Evolutionary conservation across 2,797 vertebrate species (phyloP), one percentile per base, ranked within the genome.

Genomic region (Poecilia velifera): DNA sequence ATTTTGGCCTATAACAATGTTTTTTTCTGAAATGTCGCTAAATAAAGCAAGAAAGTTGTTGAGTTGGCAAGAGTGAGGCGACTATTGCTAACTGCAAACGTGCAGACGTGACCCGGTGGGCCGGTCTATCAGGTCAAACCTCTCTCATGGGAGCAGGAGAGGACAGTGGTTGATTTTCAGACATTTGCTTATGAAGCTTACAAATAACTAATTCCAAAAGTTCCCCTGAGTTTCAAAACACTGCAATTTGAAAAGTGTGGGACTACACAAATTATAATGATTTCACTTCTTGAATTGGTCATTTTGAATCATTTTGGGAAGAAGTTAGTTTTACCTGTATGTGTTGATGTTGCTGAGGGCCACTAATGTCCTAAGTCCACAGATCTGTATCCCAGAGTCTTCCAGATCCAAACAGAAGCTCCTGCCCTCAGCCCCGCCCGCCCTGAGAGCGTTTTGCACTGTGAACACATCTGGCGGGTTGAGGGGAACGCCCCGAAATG

Each of bases 351-450:
- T 97, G 89, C 85, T 82, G 14, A 97, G 94, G 70, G 92, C 91
- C 55, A 96, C 91, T 74, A 99, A 91, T 57, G 94, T 89, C 80
- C 83, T 93, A 20, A 99, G 94, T 43, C 97, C 97, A 4, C 91
- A 82, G 49, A 96, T 76, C 34, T 95, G 92, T 31, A 98, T 90
- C 80, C 95, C 92, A 0, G 97, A 97, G 83, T 95, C 94, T 73
- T 94, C 94, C 53, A 99, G 87, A 88, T 98, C 96, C 85, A 99
- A 90, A 83, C 90, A 94, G 85, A 98, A 96, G 55, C 91, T 85
- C 76, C 78, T 92, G 14, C 93, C 93, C 5, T 95, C 90, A 0
- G 77, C 82, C 55, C 87, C 92, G 0, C 95, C 94, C 0, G 74
- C 89, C 66, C 92, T 87, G 8, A 98, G 91, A 83, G 96, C 53